Evolutionary conservation across 2,113 vertebrate genomes (phyloP).

Genomic region (Chiloscyllium plagiosum): DNA sequence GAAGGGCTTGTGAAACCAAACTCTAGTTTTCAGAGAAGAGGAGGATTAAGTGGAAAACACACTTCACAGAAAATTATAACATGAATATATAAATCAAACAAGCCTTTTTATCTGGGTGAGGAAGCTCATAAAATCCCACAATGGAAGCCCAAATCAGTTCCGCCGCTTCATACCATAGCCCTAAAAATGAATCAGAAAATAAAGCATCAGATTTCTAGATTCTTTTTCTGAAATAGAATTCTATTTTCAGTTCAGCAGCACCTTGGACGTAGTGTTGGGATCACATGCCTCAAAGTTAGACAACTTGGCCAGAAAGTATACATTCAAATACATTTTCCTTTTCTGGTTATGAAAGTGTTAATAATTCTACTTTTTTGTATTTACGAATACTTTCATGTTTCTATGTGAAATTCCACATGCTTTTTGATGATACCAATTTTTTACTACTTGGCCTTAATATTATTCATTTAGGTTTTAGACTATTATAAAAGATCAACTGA

Average conservation of each 20-base stretch:
- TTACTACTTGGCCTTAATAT: background rate
- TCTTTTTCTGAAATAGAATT: background rate
- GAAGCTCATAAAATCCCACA: conserved; percentile 73
- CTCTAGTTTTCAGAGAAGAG: conserved; percentile 29
- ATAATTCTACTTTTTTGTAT: background rate
- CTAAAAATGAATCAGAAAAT: conserved; percentile 52
- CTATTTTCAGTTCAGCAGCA: background rate
- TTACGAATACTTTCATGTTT: background rate
- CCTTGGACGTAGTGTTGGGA: background rate
- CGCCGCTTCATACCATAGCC: conserved; percentile 87
- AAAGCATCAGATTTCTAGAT: background rate
- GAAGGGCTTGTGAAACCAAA: background rate
- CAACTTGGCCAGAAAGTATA: background rate
- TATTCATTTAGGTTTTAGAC: background rate
- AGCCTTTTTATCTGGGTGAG: conserved; percentile 90
- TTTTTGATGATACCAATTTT: background rate
- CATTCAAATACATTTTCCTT: background rate
- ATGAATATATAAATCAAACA: background rate
- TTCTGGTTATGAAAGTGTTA: background rate
- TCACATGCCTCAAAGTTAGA: background rate
- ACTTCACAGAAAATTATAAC: background rate
- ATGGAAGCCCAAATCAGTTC: conserved; percentile 81
- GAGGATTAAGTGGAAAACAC: background rate
- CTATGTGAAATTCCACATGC: background rate
- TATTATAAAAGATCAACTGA: background rate